Evolutionary conservation across 2,888 invertebrate species (phyloP).

Genomic region (Falcaria lacertinaria): DNA sequence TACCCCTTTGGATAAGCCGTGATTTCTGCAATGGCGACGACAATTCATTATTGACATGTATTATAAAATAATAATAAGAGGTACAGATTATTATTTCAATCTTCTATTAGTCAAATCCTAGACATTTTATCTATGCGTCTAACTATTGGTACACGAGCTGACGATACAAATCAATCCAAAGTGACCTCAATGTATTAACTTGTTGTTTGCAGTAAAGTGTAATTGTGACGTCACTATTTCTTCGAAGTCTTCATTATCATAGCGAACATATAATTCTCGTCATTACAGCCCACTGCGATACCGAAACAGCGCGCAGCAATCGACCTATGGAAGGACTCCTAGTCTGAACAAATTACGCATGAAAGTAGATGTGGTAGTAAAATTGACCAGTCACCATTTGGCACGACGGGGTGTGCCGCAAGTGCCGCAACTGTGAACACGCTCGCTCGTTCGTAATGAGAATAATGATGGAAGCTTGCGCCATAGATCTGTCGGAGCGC

Average conservation of each 20-base stretch:
- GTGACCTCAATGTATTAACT: neutral
- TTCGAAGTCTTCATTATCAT: neutral
- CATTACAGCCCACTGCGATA: conserved; percentile 12
- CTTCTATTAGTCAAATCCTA: too few species aligned
- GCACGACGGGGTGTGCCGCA: conserved; percentile 45
- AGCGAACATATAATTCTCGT: conserved; percentile 8
- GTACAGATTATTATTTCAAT: too few species aligned
- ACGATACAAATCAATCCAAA: neutral
- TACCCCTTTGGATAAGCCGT: too few species aligned
- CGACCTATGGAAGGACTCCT: conserved; percentile 19
- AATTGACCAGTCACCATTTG: conserved; percentile 47
- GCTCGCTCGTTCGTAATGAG: conserved; percentile 55
- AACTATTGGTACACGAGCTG: too few species aligned
- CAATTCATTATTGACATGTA: too few species aligned
- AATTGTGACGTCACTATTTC: neutral
- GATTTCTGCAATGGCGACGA: too few species aligned
- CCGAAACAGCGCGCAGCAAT: conserved; percentile 10
- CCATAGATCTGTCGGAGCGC: conserved; percentile 57
- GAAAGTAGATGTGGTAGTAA: conserved; percentile 29
- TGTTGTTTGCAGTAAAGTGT: neutral
- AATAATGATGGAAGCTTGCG: conserved; percentile 72
- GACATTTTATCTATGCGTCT: too few species aligned
- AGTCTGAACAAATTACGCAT: conserved; percentile 23
- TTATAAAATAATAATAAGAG: neutral
- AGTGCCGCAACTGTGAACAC: conserved; percentile 53